phyloP scores from a whole-genome alignment of 2,888 invertebrate species.

The Xanthorhoe designata region DNA sequence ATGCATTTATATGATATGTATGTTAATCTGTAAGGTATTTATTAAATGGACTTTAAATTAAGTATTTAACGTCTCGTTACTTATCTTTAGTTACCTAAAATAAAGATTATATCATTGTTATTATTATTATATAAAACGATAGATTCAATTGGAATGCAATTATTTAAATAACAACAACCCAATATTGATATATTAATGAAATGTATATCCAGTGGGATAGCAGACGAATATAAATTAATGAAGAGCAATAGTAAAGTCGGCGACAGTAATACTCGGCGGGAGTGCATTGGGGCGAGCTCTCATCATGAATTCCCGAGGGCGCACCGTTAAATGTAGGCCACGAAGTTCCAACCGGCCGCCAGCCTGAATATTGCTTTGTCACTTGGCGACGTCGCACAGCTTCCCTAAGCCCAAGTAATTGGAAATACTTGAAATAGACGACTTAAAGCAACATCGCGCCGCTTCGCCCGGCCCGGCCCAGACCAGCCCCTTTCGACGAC shows the following conservation, averaged over 20 bases:
- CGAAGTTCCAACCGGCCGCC: constrained; percentile 72
- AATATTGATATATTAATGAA: not conserved
- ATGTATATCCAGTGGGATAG: constrained; percentile 1
- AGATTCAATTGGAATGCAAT: not conserved
- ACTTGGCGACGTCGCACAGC: constrained; percentile 80
- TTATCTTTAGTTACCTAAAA: no score
- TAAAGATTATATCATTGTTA: no score
- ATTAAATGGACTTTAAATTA: no score
- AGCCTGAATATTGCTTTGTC: constrained; percentile 84
- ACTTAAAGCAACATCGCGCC: constrained; percentile 69
- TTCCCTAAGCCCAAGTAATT: constrained; percentile 84
- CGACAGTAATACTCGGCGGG: constrained; percentile 48
- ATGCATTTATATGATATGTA: no score
- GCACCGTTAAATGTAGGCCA: constrained; percentile 82
- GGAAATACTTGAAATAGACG: constrained; percentile 85
- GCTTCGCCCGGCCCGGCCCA: constrained; percentile 36
- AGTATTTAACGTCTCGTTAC: no score
- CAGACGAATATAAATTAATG: constrained; percentile 27
- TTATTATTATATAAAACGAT: no score
- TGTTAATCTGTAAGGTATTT: no score
- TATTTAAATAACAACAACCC: not conserved
- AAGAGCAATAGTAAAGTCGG: constrained; percentile 52
- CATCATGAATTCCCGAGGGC: constrained; percentile 81
- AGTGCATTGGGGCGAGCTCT: constrained; percentile 73
- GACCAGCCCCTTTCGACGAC: constrained; percentile 37